A percentile compares a stretch with the other conserved stretches of the same genome.
These are phyloP conservation scores for Amphiprion clarkii DNA, from an alignment of 2,797 vertebrate species.

Conservation along the genomic window DNA sequence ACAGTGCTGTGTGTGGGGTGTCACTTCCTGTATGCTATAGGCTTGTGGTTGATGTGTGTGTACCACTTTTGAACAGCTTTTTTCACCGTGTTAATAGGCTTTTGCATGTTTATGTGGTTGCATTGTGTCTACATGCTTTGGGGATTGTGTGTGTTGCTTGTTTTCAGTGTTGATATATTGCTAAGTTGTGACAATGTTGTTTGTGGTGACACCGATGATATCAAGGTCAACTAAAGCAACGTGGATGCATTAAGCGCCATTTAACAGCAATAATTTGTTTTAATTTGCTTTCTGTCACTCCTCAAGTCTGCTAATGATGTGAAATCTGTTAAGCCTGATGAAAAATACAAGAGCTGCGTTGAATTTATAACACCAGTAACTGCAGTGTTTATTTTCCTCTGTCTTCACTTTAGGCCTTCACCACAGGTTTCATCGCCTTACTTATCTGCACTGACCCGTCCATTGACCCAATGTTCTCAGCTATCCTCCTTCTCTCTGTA, in stretches of 20 bases:
- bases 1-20: slow-evolving; percentile 1
- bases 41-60: neutral
- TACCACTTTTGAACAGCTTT: neutral
- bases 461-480: slow-evolving; percentile 49
- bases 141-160: neutral
- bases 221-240: neutral
- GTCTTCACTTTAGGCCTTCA: slow-evolving; percentile 16
- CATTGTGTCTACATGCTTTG: neutral
- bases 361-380: slow-evolving; percentile 3
- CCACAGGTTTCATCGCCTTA: slow-evolving; percentile 32
- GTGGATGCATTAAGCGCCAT: neutral
- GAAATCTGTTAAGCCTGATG: neutral
- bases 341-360: neutral
- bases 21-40: slow-evolving; percentile 2
- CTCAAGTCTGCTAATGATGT: neutral
- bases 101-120: neutral
- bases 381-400: slow-evolving; percentile 5
- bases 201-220: neutral
- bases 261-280: slow-evolving; percentile 10
- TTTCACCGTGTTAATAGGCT: neutral
- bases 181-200: neutral
- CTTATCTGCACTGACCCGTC: slow-evolving; percentile 48
- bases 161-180: neutral
- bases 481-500: slow-evolving; percentile 13
- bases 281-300: slow-evolving; percentile 1